Evolutionary conservation across 2,797 vertebrate species (phyloP), one percentile per base, ranked within the genome.

Genomic region (Columba guinea): DNA sequence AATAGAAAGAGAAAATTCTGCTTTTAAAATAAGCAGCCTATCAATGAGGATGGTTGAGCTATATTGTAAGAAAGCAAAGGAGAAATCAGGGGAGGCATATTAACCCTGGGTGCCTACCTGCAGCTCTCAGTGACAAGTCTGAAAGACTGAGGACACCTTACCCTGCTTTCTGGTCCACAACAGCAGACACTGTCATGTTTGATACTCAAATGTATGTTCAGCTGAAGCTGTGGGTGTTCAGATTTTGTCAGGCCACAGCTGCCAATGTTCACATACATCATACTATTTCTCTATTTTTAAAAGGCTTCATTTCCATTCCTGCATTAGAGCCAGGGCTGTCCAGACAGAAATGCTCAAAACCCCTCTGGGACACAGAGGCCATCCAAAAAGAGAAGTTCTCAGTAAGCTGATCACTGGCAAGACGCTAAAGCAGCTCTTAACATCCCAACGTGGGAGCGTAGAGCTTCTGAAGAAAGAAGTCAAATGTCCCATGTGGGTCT

Each of bases 281-380:
- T 77, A 74, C 39, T 86, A 30, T 80, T 91, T 88, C 35, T 58
- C 46, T n/a, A 22, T 62, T 13, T 79, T 87, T 58, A 21, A 73
- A 93, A 71, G 89, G 15, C 80, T 93, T 80, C 30, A 39, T 44
- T 92, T 87, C 58, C 75, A 80, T 20, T 70, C 14, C 2, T 17
- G 34, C 6, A 17, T 39, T 55, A 83, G 35, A 87, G 67, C 70
- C 74, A 94, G 68, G 14, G 17, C 70, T 91, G 52, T 84, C 74
- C 90, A 94, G 93, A 88, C 70, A 94, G 71, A 67, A 93, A 91
- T 64, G 74, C 46, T 94, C 60, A 74, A 56, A 74, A 93, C 28
- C 56, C 67, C 34, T 11, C 39, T 90, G 87, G 73, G 91, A 92
- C 30, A n/a, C 32, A 7, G 27, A 74, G 34, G 70, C 58, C 67